These are phyloP conservation scores for Bombylius discolor DNA, from an alignment of 2,888 invertebrate genomes.

Conservation along the genomic window DNA sequence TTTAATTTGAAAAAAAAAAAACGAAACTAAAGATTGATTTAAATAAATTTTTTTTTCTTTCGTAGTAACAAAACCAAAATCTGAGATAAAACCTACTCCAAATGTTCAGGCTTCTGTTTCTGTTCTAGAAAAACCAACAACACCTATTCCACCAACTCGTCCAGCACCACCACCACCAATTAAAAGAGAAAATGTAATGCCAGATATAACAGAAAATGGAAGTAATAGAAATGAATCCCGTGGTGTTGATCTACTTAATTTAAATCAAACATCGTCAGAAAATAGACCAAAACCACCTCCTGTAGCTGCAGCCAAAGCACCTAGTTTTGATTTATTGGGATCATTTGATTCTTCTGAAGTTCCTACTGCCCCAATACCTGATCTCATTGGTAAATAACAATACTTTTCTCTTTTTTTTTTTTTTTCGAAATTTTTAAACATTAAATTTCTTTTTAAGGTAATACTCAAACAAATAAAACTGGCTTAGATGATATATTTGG, in stretches of 20 bases:
- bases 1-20: neutral
- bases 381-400: slow-evolving; percentile 22
- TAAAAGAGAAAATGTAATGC: slow-evolving; percentile 14
- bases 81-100: slow-evolving; percentile 17
- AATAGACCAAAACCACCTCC: slow-evolving; percentile 22
- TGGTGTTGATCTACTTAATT: slow-evolving; percentile 45
- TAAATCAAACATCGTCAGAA: slow-evolving; percentile 31
- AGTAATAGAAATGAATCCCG: slow-evolving; percentile 17
- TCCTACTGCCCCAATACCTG: slow-evolving; percentile 29
- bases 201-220: slow-evolving; percentile 30
- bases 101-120: slow-evolving; percentile 2
- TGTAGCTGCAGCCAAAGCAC: slow-evolving; percentile 28
- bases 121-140: slow-evolving; percentile 13
- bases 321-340: slow-evolving; percentile 49
- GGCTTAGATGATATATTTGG: slow-evolving; percentile 56
- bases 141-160: slow-evolving; percentile 26
- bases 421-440: too few species aligned
- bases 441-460: slow-evolving; percentile 12
- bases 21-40: neutral
- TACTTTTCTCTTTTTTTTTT: neutral
- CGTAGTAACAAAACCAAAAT: slow-evolving; percentile 37
- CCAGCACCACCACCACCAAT: slow-evolving; percentile 18
- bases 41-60: neutral
- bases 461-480: slow-evolving; percentile 20
- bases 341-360: slow-evolving; percentile 32